These are phyloP conservation scores for Tenthredo distinguenda DNA, from an alignment of 2,888 invertebrate species.

Conservation along the genomic window DNA sequence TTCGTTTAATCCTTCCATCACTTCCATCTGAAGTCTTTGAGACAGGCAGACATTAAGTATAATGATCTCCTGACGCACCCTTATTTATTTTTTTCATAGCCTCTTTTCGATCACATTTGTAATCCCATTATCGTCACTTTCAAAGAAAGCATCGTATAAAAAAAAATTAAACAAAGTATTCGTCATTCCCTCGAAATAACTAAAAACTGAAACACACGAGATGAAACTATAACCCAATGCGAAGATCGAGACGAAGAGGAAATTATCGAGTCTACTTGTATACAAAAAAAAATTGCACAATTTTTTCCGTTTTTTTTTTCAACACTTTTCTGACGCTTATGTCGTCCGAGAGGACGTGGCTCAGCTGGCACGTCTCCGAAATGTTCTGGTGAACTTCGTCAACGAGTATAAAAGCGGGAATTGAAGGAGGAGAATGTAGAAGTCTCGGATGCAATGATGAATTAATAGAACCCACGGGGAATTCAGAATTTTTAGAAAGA, in stretches of 20 bases:
- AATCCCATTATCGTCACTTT: slow-evolving; percentile 11
- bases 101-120: background rate
- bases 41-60: background rate
- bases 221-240: background rate
- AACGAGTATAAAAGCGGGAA: background rate
- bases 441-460: background rate
- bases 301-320: background rate
- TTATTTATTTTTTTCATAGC: background rate
- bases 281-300: background rate
- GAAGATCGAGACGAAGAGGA: background rate
- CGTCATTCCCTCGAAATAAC: background rate
- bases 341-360: background rate
- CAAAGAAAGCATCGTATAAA: background rate
- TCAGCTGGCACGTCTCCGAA: background rate
- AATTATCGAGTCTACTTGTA: background rate
- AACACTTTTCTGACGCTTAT: background rate
- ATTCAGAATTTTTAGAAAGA: background rate
- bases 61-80: slow-evolving; percentile 36
- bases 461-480: background rate
- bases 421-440: background rate
- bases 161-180: background rate
- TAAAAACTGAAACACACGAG: background rate
- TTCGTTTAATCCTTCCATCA: slow-evolving; percentile 24
- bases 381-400: background rate
- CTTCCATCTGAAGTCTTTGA: slow-evolving; percentile 10